Base-by-base conservation (phyloP, 2,113 vertebrate genomes). In the Triplophysa dalaica region DNA sequence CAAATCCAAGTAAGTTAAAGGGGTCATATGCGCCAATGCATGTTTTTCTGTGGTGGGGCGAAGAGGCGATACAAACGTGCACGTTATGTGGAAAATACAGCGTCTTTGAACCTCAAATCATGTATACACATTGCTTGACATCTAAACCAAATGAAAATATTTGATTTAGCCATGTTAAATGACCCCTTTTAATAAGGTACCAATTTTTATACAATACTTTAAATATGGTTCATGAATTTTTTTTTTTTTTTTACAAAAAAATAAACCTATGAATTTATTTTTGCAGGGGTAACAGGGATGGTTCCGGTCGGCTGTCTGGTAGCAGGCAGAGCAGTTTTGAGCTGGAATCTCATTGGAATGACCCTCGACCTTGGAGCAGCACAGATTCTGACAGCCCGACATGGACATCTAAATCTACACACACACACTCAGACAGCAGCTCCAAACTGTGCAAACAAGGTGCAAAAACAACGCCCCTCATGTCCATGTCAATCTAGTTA, bases 291-390 rank as follows among this genome's bases (percentile, higher is more conserved):
- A 97, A 94, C 87, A 92, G 94, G 75, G 94, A 95, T 72, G 92
- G 94, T 83, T 94, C 95, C 0, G 94, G 95, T 84, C 95, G 94
- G 87, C 90, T 93, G 19, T 94, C 95, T 7, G 94, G 96, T 85
- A 97, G 96, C 88, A 93, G 94, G 13, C 96, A 98, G 87, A 98
- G 96, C 93, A 98, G 97, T 86, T 94, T 94, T 0, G 96, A 98
- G 83, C 93, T 92, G 0, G 97, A 98, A 81, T 86, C 94, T 85
- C 94, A 91, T 85, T 96, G 96, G 91, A 60, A 91, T 62, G 97
- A 97, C 82, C 95, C 95, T 68, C 90, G 93, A 82, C 96, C 97
- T 16, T 98, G 97, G 97, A 98, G 97, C 93, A 98, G 97, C 92
- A 97, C 95, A 0, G 97, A 98, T 83, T 98, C 96, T 0, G 97